Evolutionary conservation across 2,888 invertebrate genomes (phyloP), one percentile per base, ranked within the genome.

Genomic region (Galeopsomyia nigrocyanea): DNA sequence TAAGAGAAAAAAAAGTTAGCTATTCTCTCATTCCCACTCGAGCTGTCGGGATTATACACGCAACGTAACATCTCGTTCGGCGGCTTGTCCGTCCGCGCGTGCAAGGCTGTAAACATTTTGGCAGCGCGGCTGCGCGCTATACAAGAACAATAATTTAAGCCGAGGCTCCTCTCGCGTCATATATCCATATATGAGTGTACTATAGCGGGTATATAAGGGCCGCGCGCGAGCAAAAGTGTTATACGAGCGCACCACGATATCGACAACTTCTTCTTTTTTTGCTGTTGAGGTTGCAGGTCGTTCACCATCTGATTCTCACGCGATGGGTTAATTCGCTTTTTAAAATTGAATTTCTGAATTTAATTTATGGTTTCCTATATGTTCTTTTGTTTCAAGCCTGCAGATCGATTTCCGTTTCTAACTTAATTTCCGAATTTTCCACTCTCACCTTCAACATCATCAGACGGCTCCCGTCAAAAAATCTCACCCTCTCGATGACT

Each of bases 61-160:
- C 17, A n/a, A 17, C 21, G 57, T 58, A 64, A 56, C 16, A 47
- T 39, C 63, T 63, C 50, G 51, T 64, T 60, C 47, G 70, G 47
- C 64, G 62, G 50, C 62, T 47, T 17, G 71, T 72, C 73, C 55
- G 68, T 39, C 10, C 9, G 50, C 63, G 63, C 63, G 50, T 60
- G 65, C 51, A 53, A 39, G 65, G 77, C 79, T 79, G 80, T 83
- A 81, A 84, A 83, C 81, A 82, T 83, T 84, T 84, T 84, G 83
- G 83, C 83, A 82, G 79, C 79, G 78, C 77, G 77, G 73, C n/a
- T n/a, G 39, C 10, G 7, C 7, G 5, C 26, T 3, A 26, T 77
- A 76, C 79, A 77, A 77, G 79, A 79, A 80, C 79, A 77, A 82
- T 83, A 82, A 83, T 82, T 83, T 81, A 82, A 78, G 78, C 73